Evolutionary conservation across 2,888 invertebrate species (phyloP), one percentile per base, ranked within the genome.

Genomic region (Euzetes globulus): DNA sequence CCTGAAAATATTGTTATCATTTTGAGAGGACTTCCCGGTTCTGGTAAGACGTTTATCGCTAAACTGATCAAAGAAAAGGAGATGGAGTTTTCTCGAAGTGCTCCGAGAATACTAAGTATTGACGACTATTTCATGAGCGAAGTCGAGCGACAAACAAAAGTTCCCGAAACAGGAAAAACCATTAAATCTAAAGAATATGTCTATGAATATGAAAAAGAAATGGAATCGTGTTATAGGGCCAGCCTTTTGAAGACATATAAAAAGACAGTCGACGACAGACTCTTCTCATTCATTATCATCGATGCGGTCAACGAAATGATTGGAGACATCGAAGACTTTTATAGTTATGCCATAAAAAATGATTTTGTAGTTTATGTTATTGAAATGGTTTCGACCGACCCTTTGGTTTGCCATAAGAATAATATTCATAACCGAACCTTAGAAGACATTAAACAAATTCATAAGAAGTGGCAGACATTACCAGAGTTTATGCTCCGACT

Each of bases 101-200:
- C 92, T n/a, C 94, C 92, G 0, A 87, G 96, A 78, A 92, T 97
- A 80, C 86, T 97, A 81, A 94, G 93, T 76, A 87, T 97, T 76
- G 96, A 97, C 82, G 96, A 97, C 84, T 97, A 97, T 84, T 97
- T 95, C 79, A 90, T 95, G 87, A 88, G 91, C 76, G 85, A 85
- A 78, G 86, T 83, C 71, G 90, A 91, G 81, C 86, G 87, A 4
- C 86, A 88, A 77, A 89, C 89, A 72, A 86, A 84, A 71, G 90
- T 91, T 81, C 86, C 87, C 4, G 86, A 88, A 77, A 89, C 89
- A 77, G 91, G 91, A 17, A 90, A 90, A 82, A 87, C 86, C 81
- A 86, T 90, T 81, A 83, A 86, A 72, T n/a, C 19, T 4, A 52
- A 52, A 52, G 88, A 89, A 76, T 87, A 92, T 84, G 89, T 90